Base-by-base conservation (phyloP, 2,888 invertebrate genomes). In the Dioctria rufipes region DNA sequence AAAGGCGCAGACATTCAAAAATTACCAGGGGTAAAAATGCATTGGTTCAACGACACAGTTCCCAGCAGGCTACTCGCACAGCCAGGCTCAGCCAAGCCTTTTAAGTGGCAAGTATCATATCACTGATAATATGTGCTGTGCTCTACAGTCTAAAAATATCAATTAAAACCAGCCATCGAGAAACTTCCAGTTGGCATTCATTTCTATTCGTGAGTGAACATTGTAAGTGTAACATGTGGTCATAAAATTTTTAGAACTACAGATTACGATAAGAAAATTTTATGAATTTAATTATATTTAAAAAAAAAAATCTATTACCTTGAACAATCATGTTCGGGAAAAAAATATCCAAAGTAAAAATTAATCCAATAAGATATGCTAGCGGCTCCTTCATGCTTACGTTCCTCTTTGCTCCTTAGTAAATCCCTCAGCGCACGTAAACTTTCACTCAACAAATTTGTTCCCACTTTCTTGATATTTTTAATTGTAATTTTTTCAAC, bases 361-460 rank as follows among this genome's bases (percentile, higher is more conserved):
- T 40, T 78, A 78, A 78, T 78, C 78, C 78, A 42, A 78, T 66
- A 66, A 78, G 3, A n/a, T 51, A 66, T 66, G 60, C 73, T 9
- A 73, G 13, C 11, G 73, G 11, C 60, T 73, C 42, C 73, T 13
- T 73, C 73, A 73, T 73, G 58, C 58, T 73, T 69, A 69, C 58
- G 51, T 58, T 54, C 60, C 58, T 73, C 73, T 42, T 58, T n/a
- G 40, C 11, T 54, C 51, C 39, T 54, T 8, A 5, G 3, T 9
- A 25, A 49, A 37, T 40, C 71, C 37, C 71, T 54, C 5, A 11
- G 40, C 40, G 11, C 40, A 71, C 60, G 60, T 13, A 60, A 11
- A 60, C 13, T 11, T 13, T 60, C 13, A 40, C 40, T 8, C 51
- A 49, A 71, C 54, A 8, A 69, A 25, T 43, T 51, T 71, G 39